Conservation (phyloP, 2,888 invertebrate genomes). For the Orchesellides sinensis region DNA sequence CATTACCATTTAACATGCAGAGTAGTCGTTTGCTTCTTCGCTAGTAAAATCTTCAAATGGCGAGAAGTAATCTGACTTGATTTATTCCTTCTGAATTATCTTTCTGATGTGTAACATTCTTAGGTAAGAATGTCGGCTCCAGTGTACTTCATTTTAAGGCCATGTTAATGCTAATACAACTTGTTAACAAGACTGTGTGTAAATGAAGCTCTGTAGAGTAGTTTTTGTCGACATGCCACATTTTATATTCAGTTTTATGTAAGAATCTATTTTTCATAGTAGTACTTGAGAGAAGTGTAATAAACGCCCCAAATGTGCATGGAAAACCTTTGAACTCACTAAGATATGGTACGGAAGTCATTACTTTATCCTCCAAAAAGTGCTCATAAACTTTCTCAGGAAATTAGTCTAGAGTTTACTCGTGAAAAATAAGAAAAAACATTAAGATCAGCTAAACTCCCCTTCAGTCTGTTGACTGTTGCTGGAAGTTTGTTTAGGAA, state of each 20-base stretch:
- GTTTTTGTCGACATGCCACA: not conserved
- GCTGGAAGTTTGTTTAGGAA: not conserved
- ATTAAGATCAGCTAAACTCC: conserved; percentile 12
- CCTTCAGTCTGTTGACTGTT: not conserved
- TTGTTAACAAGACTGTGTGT: conserved; percentile 35
- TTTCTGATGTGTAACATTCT: conserved; percentile 34
- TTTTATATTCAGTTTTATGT: not conserved
- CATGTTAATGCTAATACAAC: conserved; percentile 46
- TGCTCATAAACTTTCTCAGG: conserved; percentile 62
- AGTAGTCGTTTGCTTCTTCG: no score
- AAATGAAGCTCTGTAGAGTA: not conserved
- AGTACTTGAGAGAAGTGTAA: conserved; percentile 32
- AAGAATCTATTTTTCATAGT: not conserved
- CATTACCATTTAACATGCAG: not conserved
- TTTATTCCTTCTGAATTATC: conserved; percentile 52
- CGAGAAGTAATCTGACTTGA: conserved; percentile 42
- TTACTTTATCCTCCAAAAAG: conserved; percentile 62
- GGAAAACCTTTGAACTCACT: conserved; percentile 57
- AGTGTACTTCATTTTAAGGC: conserved; percentile 15
- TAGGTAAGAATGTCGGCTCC: conserved; percentile 10
- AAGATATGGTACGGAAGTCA: conserved; percentile 55
- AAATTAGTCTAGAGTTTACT: conserved; percentile 56
- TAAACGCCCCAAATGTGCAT: conserved; percentile 52
- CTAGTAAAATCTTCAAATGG: conserved; percentile 30
- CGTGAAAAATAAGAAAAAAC: conserved; percentile 44